Evolutionary conservation across 2,888 invertebrate genomes (phyloP).

Genomic region (Hydropsyche betteni): DNA sequence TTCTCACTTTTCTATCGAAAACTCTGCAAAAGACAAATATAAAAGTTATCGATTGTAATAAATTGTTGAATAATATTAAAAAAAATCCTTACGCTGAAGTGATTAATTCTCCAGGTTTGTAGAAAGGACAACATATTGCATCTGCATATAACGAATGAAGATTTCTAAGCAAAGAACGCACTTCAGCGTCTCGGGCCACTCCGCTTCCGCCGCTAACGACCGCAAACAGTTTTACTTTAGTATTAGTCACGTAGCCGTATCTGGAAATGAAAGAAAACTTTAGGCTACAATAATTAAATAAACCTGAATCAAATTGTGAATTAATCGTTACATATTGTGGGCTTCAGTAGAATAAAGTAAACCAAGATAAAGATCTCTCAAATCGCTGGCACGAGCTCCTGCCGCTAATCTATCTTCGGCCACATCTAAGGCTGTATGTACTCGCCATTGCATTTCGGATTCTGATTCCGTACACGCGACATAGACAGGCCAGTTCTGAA

Average conservation of each 20-base stretch:
- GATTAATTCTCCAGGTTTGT: constrained; percentile 90
- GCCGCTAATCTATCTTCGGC: constrained; percentile 83
- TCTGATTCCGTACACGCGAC: constrained; percentile 85
- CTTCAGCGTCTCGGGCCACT: constrained; percentile 91
- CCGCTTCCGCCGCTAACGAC: constrained; percentile 91
- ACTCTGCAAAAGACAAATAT: constrained; percentile 61
- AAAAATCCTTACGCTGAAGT: constrained; percentile 77
- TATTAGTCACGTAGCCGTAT: constrained; percentile 97
- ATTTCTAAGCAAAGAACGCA: constrained; percentile 84
- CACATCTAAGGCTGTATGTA: constrained; percentile 90
- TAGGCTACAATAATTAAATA: too few species aligned
- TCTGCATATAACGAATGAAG: constrained; percentile 93
- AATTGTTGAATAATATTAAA: not conserved
- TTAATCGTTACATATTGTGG: constrained; percentile 85
- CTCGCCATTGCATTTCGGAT: constrained; percentile 90
- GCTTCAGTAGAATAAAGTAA: constrained; percentile 93
- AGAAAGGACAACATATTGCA: constrained; percentile 96
- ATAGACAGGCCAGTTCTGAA: constrained; percentile 92
- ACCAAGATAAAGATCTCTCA: constrained; percentile 90
- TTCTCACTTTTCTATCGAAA: constrained; percentile 74
- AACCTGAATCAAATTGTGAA: not conserved
- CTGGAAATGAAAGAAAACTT: constrained; percentile 61
- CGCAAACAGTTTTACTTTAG: constrained; percentile 92
- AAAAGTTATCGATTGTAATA: not conserved
- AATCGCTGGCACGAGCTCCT: constrained; percentile 75